Percentiles rank a stretch among this genome's conserved stretches.
These are phyloP conservation scores for Mechanitis messenoides DNA, from an alignment of 2,888 invertebrate species.

Conservation along the genomic window DNA sequence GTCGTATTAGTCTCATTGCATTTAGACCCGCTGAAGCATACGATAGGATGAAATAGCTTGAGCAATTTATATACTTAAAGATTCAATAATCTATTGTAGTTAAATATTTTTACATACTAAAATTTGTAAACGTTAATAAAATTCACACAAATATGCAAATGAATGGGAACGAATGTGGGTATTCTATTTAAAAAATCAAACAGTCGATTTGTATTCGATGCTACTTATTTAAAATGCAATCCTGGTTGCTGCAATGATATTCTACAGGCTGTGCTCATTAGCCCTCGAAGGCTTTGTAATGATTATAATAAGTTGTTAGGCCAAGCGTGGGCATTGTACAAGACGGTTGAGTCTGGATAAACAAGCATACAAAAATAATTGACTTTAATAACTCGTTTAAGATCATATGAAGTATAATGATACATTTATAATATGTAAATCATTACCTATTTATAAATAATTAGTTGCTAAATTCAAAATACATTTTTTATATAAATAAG, in stretches of 20 bases:
- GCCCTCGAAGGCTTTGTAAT: slow-evolving; percentile 45
- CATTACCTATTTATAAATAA: no score
- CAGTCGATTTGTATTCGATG: slow-evolving; percentile 27
- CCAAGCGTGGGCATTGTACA: slow-evolving; percentile 15
- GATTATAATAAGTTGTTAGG: slow-evolving; percentile 49
- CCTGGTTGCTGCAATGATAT: slow-evolving; percentile 34
- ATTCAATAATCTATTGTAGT: not conserved
- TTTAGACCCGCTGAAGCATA: slow-evolving; percentile 39
- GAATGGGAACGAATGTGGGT: slow-evolving; percentile 17
- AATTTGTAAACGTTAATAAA: not conserved
- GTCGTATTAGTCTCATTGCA: slow-evolving; percentile 42
- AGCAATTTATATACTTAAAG: slow-evolving; percentile 7
- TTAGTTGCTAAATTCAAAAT: no score
- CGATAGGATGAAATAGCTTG: slow-evolving; percentile 30
- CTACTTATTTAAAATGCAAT: slow-evolving; percentile 22
- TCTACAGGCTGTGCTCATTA: slow-evolving; percentile 51
- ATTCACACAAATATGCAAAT: slow-evolving; percentile 20
- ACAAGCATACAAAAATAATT: not conserved
- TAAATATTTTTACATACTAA: not conserved
- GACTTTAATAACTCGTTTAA: not conserved
- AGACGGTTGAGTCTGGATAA: not conserved
- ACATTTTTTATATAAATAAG: no score
- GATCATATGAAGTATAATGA: not conserved
- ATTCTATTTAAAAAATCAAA: slow-evolving; percentile 26
- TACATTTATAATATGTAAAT: no score